Evolutionary conservation across 2,888 invertebrate species (phyloP).

Genomic region (Pocota personata): DNA sequence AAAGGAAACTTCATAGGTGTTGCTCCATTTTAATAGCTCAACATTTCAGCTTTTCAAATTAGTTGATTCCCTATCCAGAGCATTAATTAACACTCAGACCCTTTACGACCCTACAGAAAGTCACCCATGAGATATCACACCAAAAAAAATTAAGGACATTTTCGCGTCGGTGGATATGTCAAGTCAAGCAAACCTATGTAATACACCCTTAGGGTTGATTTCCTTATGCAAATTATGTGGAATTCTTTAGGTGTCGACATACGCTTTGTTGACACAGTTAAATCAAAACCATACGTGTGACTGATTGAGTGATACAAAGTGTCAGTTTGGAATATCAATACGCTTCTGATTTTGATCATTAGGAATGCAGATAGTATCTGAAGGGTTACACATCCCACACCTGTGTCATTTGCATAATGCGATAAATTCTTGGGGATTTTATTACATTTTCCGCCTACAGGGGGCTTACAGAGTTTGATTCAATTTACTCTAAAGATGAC

Average conservation of each 20-base stretch:
- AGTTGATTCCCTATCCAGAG: not conserved
- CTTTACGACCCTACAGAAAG: not conserved
- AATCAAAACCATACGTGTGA: conserved; percentile 48
- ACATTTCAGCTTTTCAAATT: conserved; percentile 7
- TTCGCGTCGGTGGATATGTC: not conserved
- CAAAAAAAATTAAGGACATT: not conserved
- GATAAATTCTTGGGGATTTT: conserved; percentile 30
- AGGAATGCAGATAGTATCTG: conserved; percentile 29
- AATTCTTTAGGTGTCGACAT: not conserved
- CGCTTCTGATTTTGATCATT: conserved; percentile 41
- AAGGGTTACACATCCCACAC: conserved; percentile 16
- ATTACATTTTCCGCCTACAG: not conserved
- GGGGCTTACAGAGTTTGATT: not conserved
- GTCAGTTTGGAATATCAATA: conserved; percentile 53
- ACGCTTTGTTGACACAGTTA: conserved; percentile 34
- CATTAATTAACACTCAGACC: conserved; percentile 7
- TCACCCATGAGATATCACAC: not conserved
- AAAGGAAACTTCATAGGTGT: conserved; percentile 1
- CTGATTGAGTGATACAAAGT: conserved; percentile 45
- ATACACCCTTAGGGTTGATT: not conserved
- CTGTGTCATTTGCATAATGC: conserved; percentile 40
- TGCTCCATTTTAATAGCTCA: conserved; percentile 6
- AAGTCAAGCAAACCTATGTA: not conserved
- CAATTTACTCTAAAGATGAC: not conserved
- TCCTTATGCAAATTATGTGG: conserved; percentile 24